Evolutionary conservation across 1,140 invertebrate species (phyloP).

Genomic region (Nylanderia fulva): DNA sequence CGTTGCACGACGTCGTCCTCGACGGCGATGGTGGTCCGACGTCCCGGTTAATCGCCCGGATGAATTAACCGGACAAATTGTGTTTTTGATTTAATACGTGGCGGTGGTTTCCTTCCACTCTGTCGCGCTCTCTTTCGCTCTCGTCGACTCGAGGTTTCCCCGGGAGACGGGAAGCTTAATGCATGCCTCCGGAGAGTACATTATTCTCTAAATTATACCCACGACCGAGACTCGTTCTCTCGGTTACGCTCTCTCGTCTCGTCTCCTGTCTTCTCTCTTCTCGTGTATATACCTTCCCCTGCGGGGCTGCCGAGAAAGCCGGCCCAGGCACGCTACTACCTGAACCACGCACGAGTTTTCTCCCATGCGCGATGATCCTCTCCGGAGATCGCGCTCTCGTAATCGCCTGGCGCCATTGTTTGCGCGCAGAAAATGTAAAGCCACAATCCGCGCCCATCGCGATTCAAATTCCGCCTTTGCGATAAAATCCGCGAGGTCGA

Average conservation of each 20-base stretch:
- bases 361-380: constrained; percentile 47
- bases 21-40: neutral
- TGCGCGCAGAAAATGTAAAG: constrained; percentile 40
- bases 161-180: constrained; percentile 55
- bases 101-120: neutral
- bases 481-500: neutral
- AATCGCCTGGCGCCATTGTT: constrained; percentile 57
- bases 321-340: constrained; percentile 42
- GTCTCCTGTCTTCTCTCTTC: neutral
- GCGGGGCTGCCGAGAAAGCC: constrained; percentile 25
- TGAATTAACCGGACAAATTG: constrained; percentile 57
- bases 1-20: constrained; percentile 19
- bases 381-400: constrained; percentile 48
- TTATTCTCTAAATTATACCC: constrained; percentile 62
- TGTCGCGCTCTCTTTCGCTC: neutral
- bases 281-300: constrained; percentile 12
- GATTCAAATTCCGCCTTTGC: too few species aligned
- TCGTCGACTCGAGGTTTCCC: constrained; percentile 33
- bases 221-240: constrained; percentile 47
- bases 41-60: constrained; percentile 47
- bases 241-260: neutral
- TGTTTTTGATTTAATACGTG: constrained; percentile 57
- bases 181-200: constrained; percentile 56
- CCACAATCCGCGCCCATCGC: neutral
- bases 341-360: constrained; percentile 51